phyloP scores from a whole-genome alignment of 2,113 vertebrate species.

The Furnarius figulus region DNA sequence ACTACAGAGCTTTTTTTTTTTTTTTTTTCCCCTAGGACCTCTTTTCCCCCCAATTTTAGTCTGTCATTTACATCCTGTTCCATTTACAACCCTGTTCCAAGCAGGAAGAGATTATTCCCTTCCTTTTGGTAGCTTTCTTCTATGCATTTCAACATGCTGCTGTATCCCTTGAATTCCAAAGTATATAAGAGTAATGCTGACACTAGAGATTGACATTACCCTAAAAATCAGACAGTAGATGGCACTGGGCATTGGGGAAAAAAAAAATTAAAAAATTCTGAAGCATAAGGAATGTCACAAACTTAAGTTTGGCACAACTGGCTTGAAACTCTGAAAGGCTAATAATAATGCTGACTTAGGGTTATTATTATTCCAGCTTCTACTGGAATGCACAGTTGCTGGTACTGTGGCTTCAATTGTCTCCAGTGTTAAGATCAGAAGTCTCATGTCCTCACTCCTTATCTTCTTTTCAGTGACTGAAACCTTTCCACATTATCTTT shows the following conservation, averaged over 20 bases:
- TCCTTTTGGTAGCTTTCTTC: background rate
- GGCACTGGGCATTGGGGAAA: background rate
- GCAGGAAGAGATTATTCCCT: background rate
- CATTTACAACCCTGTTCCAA: too few relatives aligned
- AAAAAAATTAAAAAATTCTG: background rate
- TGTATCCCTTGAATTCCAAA: background rate
- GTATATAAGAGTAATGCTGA: background rate
- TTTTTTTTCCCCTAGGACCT: background rate
- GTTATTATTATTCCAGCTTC: background rate
- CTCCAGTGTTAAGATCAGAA: background rate
- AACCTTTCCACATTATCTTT: background rate
- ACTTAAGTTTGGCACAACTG: background rate
- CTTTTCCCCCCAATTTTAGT: background rate
- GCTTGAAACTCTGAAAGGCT: background rate
- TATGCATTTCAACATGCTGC: background rate
- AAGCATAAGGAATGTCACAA: slow-evolving; percentile 14
- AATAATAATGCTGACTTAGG: background rate
- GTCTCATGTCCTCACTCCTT: background rate
- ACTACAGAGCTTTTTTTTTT: background rate
- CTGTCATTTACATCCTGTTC: background rate
- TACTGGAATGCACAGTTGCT: background rate
- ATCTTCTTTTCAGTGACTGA: background rate
- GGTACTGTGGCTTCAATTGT: background rate
- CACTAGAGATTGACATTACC: background rate
- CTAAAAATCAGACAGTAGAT: slow-evolving; percentile 14